These are phyloP conservation scores for Trididemnum nubilum DNA, from an alignment of 23 tunicate species.

Conservation along the genomic window DNA sequence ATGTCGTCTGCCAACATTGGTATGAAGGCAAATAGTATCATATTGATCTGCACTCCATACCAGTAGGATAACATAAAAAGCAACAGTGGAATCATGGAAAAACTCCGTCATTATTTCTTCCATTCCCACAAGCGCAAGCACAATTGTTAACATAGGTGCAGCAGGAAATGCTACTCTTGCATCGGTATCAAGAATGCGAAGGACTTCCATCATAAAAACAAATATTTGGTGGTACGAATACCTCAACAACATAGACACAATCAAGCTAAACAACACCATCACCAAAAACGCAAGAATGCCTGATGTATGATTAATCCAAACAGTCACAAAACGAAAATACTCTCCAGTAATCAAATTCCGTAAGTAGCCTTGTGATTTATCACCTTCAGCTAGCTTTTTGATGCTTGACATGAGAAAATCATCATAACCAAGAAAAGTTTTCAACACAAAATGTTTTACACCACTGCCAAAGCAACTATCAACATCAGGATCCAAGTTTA, in stretches of 20 bases:
- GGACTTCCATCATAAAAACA: slow-evolving; percentile 84
- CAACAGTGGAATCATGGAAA: slow-evolving; percentile 94
- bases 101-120: slow-evolving; percentile 99
- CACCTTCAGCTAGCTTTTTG: slow-evolving; percentile 77
- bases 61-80: slow-evolving; percentile 84
- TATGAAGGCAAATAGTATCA: slow-evolving; percentile 88
- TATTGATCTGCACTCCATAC: slow-evolving; percentile 97
- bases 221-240: slow-evolving; percentile 92
- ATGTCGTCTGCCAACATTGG: slow-evolving; percentile 75
- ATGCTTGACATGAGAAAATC: slow-evolving; percentile 88
- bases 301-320: slow-evolving; percentile 77
- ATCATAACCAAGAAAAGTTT: slow-evolving; percentile 87
- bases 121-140: slow-evolving; percentile 94
- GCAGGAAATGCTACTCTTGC: slow-evolving; percentile 68
- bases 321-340: slow-evolving; percentile 77
- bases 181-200: slow-evolving; percentile 78
- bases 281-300: slow-evolving; percentile 61
- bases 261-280: slow-evolving; percentile 79
- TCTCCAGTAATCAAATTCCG: slow-evolving; percentile 89
- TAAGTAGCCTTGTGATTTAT: slow-evolving; percentile 71
- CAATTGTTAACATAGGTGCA: slow-evolving; percentile 86
- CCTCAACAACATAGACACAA: slow-evolving; percentile 85
- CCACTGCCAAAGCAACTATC: slow-evolving; percentile 78
- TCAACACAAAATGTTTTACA: slow-evolving; percentile 68
- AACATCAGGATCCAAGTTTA: slow-evolving; percentile 62